Evolutionary conservation across 92 coral and sea anemone genomes (phyloP), one percentile per base, ranked within the genome.

Genomic region (Diadumene lineata): DNA sequence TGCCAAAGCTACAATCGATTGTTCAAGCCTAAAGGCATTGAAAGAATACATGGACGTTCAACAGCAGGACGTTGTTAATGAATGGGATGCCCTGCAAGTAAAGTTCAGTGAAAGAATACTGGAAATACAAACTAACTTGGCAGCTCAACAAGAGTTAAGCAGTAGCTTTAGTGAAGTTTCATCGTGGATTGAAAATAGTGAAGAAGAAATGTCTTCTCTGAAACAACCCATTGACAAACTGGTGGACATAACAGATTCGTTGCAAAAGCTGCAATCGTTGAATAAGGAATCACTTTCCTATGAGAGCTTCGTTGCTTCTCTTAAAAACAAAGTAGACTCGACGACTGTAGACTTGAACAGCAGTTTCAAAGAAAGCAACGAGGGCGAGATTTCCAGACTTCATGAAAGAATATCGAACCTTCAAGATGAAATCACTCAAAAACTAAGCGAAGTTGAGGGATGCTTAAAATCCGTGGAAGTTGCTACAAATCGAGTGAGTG

Each of bases 61-160:
- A 50, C 80, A 81, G 60, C 43, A 50, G 7, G 83, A 88, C 33
- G 67, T 81, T 31, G 76, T 73, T 50, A 66, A 73, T 55, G 81
- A 78, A 64, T 89, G 93, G 92, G 90, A 85, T 65, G 8, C 73
- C 25, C 80, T 84, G 44, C 89, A 83, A 43, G 81, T 85, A n/a
- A 65, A 43, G 34, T 81, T 79, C 30, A 74, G 75, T 10, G 85
- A 82, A 50, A 86, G 69, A 67, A 50, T 89, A 13, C 79, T 81
- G 10, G 90, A 87, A 11, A 69, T 68, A 15, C 87, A 84, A 73
- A 68, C 80, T 34, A 56, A 66, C 27, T 68, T 85, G 18, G 80
- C 77, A 19, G 75, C 79, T 16, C 80, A 84, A 68, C 79, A 74
- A 26, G 83, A 91, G 25, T 56, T 91, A 6, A 81, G 78, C 34